Percentiles rank a stretch among this genome's conserved stretches.
Conservation (phyloP, 2,113 vertebrate genomes). For the Archocentrus centrarchus region DNA sequence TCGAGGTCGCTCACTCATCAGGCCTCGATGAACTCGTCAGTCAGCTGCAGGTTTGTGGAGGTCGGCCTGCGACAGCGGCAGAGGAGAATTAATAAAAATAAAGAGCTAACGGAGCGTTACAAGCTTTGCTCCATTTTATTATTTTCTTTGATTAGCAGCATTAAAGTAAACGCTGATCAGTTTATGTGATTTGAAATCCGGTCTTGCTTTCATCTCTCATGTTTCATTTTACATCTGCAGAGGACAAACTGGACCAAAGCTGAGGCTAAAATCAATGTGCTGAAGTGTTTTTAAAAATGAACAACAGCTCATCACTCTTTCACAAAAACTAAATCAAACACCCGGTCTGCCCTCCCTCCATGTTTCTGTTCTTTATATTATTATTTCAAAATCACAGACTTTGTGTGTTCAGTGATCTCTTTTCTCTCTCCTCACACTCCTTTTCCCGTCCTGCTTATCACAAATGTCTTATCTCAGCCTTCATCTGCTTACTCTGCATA, state of each 20-base stretch:
- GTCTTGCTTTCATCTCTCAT: slow-evolving; percentile 47
- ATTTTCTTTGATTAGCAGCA: slow-evolving; percentile 61
- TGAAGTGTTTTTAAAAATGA: slow-evolving; percentile 3
- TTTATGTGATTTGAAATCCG: slow-evolving; percentile 41
- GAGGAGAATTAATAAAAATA: neutral
- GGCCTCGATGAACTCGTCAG: slow-evolving; percentile 50
- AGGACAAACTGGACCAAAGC: neutral
- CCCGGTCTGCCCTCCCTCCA: neutral
- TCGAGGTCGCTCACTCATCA: neutral
- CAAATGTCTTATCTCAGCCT: too few relatives aligned
- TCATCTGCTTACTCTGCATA: neutral
- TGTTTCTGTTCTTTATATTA: neutral
- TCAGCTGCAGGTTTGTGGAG: slow-evolving; percentile 22
- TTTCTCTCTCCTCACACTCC: neutral
- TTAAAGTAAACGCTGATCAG: slow-evolving; percentile 58
- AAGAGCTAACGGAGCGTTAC: neutral
- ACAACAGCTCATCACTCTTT: neutral
- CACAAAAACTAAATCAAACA: neutral
- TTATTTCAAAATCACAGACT: neutral
- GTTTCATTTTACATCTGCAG: neutral
- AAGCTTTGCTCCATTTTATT: slow-evolving; percentile 37
- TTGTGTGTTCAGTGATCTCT: neutral
- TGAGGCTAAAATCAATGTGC: neutral
- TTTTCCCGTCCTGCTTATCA: neutral
- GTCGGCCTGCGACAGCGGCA: neutral